These are phyloP conservation scores for Ceraclea dissimilis DNA, from an alignment of 2,888 invertebrate genomes.

Conservation along the genomic window DNA sequence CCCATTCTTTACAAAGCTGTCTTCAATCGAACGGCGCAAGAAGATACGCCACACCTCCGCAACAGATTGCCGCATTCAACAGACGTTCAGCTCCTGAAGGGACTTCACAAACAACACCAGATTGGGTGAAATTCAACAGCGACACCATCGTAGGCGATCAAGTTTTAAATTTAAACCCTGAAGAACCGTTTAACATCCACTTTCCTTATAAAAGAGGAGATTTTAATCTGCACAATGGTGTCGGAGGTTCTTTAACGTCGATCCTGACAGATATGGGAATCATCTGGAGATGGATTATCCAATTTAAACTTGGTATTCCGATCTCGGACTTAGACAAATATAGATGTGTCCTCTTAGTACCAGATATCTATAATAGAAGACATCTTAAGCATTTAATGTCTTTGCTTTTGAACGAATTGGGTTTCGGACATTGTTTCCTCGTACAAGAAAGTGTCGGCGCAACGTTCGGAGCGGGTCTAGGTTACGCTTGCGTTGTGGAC, in stretches of 20 bases:
- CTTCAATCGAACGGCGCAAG: constrained; percentile 75
- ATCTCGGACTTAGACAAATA: constrained; percentile 65
- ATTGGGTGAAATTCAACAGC: constrained; percentile 56
- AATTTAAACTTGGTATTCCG: constrained; percentile 68
- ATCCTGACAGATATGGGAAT: constrained; percentile 78
- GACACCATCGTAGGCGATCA: constrained; percentile 72
- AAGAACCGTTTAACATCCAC: constrained; percentile 73
- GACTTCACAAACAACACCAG: constrained; percentile 48
- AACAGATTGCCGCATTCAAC: constrained; percentile 85
- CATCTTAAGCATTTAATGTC: constrained; percentile 80
- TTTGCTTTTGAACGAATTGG: constrained; percentile 69
- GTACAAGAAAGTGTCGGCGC: constrained; percentile 62
- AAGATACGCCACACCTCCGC: constrained; percentile 79
- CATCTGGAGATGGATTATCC: constrained; percentile 80
- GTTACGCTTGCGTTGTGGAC: constrained; percentile 88
- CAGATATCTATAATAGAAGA: constrained; percentile 81
- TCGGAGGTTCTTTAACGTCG: constrained; percentile 80
- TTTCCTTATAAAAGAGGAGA: constrained; percentile 86
- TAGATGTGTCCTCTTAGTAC: constrained; percentile 79
- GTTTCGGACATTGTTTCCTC: constrained; percentile 78
- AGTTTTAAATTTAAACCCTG: constrained; percentile 60
- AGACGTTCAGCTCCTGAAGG: constrained; percentile 67
- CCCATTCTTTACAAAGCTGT: constrained; percentile 79
- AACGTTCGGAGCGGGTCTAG: constrained; percentile 46
- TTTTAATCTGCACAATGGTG: constrained; percentile 73